Conservation (phyloP, 2,888 invertebrate species). For the Phortica okadai region DNA sequence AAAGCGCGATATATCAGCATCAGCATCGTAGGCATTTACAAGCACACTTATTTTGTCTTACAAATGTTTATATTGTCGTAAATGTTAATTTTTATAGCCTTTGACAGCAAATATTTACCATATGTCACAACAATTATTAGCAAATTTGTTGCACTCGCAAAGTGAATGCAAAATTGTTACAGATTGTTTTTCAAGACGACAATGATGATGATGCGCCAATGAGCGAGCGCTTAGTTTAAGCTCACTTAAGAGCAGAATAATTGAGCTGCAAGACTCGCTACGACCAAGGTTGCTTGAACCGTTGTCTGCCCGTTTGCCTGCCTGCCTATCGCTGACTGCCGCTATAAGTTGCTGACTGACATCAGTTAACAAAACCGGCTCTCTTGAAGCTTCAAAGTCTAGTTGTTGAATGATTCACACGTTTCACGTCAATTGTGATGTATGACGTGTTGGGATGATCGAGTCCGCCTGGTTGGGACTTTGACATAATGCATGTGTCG, state of each 20-base stretch:
- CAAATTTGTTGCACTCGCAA: conserved; percentile 47
- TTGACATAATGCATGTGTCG: conserved; percentile 31
- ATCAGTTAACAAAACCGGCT: conserved; percentile 1
- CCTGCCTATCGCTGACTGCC: not conserved
- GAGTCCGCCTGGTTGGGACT: not conserved
- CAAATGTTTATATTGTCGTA: conserved; percentile 7
- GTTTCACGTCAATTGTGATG: not conserved
- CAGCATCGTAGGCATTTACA: not conserved
- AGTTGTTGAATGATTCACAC: not conserved
- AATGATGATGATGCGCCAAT: conserved; percentile 6
- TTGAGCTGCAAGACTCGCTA: conserved; percentile 3
- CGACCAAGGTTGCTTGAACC: conserved; percentile 14
- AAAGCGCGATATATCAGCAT: conserved; percentile 15
- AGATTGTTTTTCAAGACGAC: conserved; percentile 10
- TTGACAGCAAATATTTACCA: conserved; percentile 50
- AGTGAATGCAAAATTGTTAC: conserved; percentile 55
- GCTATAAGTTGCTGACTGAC: conserved; percentile 13
- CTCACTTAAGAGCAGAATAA: conserved; percentile 11
- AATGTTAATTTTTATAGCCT: conserved; percentile 37
- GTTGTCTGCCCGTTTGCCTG: not conserved
- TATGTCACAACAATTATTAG: conserved; percentile 53
- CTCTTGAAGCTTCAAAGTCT: not conserved
- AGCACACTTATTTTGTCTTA: not conserved
- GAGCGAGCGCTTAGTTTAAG: not conserved
- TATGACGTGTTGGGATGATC: conserved; percentile 1